Conservation (phyloP, 2,797 vertebrate species). For the Forpus xanthops region DNA sequence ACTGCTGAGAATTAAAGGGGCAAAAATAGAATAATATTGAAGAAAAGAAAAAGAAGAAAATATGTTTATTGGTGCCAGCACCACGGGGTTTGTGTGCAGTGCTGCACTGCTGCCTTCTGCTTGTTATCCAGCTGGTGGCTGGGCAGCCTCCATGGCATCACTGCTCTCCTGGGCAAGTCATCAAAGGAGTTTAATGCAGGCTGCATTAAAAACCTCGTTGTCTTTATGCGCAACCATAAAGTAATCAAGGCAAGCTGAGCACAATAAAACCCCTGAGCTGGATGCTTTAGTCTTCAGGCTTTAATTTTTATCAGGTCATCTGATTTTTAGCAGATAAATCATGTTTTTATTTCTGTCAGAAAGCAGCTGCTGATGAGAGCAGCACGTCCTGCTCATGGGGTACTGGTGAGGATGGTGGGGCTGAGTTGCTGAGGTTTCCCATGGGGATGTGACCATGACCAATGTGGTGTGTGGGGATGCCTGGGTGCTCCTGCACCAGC, state of each 20-base stretch:
- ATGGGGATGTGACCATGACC: accelerated
- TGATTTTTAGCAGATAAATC: neutral
- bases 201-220: neutral
- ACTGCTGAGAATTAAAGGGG: neutral
- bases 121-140: accelerated
- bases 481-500: neutral
- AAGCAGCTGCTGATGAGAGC: neutral
- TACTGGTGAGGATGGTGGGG: neutral
- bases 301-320: neutral
- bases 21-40: neutral
- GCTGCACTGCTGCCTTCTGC: neutral
- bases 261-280: neutral
- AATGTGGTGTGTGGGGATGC: accelerated
- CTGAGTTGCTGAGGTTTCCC: neutral
- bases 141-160: accelerated
- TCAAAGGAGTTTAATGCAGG: neutral
- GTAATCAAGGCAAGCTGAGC: neutral
- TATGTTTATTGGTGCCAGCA: neutral
- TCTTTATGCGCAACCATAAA: neutral
- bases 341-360: neutral
- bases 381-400: neutral
- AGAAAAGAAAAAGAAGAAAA: neutral
- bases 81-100: neutral
- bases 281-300: neutral
- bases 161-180: neutral